phyloP scores from a whole-genome alignment of 1,140 invertebrate genomes.

The Uloborus diversus region DNA sequence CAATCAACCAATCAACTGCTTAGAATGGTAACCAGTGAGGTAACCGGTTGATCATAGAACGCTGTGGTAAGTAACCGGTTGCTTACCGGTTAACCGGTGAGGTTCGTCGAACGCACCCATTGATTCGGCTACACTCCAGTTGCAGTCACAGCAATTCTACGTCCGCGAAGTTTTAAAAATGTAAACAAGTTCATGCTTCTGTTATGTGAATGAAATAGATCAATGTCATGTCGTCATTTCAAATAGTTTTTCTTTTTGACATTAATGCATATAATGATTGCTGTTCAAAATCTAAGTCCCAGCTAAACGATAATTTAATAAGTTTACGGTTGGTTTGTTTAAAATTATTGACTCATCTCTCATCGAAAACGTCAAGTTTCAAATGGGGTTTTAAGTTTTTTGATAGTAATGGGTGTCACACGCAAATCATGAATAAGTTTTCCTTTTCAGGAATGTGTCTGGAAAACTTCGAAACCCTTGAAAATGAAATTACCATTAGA shows the following conservation, averaged over 20 bases:
- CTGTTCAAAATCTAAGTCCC: background rate
- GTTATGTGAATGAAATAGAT: too few species aligned
- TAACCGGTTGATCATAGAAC: too few species aligned
- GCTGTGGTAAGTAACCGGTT: too few species aligned
- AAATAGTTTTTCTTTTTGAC: slow-evolving; percentile 49
- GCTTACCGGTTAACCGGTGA: too few species aligned
- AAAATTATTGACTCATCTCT: slow-evolving; percentile 36
- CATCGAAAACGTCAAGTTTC: background rate
- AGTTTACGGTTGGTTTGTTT: slow-evolving; percentile 29
- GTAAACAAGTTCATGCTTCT: too few species aligned
- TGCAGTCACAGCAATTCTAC: too few species aligned
- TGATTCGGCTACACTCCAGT: too few species aligned
- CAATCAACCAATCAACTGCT: too few species aligned
- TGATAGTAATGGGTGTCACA: slow-evolving; percentile 22
- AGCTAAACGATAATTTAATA: slow-evolving; percentile 15
- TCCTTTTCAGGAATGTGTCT: slow-evolving; percentile 9
- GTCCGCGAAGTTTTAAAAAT: too few species aligned
- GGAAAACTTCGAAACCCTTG: slow-evolving; percentile 42
- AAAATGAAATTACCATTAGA: slow-evolving; percentile 34
- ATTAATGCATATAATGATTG: slow-evolving; percentile 21
- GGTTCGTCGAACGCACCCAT: too few species aligned
- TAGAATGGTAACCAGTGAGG: too few species aligned
- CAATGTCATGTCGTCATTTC: slow-evolving; percentile 34
- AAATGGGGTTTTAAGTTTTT: slow-evolving; percentile 51
- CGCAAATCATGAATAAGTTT: slow-evolving; percentile 43